Percentiles rank a stretch among this genome's conserved stretches.
phyloP scores from a whole-genome alignment of 2,113 vertebrate species.

The Hippocampus zosterae region DNA sequence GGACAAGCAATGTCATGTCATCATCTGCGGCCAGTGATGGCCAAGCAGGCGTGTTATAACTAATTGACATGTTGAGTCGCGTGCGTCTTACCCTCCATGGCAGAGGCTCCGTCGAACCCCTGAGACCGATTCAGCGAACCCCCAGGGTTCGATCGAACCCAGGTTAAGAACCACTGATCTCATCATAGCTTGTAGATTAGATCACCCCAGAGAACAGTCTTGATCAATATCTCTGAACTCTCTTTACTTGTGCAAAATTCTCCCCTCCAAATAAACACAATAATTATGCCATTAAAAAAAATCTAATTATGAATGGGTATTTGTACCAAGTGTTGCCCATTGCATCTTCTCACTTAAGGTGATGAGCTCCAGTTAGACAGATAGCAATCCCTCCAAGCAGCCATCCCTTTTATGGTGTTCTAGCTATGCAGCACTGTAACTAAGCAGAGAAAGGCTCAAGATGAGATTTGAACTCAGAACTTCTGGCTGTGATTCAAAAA shows the following conservation, averaged over 20 bases:
- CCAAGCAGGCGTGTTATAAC: too few relatives aligned
- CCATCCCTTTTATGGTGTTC: background rate
- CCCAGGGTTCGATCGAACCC: too few relatives aligned
- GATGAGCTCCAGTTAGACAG: background rate
- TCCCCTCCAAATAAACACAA: background rate
- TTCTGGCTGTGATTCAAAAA: background rate
- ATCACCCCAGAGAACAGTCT: conserved; percentile 58
- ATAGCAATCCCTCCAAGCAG: background rate
- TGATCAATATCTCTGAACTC: conserved; percentile 34
- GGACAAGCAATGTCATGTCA: too few relatives aligned
- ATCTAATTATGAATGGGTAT: background rate
- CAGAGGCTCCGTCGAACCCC: too few relatives aligned
- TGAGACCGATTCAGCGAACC: too few relatives aligned
- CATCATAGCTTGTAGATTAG: conserved; percentile 49
- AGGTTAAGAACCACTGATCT: too few relatives aligned
- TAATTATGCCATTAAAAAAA: background rate
- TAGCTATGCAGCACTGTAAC: background rate
- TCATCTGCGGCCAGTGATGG: too few relatives aligned
- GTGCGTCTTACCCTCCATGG: too few relatives aligned
- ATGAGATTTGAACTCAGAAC: background rate
- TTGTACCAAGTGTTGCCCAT: background rate
- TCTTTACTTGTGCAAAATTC: conserved; percentile 7
- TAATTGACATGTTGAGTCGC: too few relatives aligned
- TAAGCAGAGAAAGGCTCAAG: background rate
- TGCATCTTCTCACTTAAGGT: background rate